phyloP scores from a whole-genome alignment of 2,113 vertebrate genomes.

The Mus musculus region GRCm39 chr9:11357501-11358000 shows the following conservation, averaged over 20 bases:
- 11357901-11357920: background rate
- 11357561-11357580: background rate
- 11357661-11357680: background rate
- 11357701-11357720: conserved; percentile 20
- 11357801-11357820: background rate
- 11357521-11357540: background rate
- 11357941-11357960: background rate
- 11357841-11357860: background rate
- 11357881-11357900: background rate
- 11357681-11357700: background rate
- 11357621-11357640: background rate
- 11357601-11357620: background rate
- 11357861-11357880: background rate
- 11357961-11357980: background rate
- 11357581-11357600: background rate
- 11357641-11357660: background rate
- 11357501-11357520: background rate
- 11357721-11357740: background rate
- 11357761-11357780: background rate
- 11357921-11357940: background rate
- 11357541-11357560: background rate
- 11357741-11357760: background rate
- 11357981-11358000: background rate
- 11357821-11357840: background rate
- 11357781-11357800: background rate